Conservation (phyloP, 1,140 invertebrate genomes). For the Drosophila lacteicornis region DNA sequence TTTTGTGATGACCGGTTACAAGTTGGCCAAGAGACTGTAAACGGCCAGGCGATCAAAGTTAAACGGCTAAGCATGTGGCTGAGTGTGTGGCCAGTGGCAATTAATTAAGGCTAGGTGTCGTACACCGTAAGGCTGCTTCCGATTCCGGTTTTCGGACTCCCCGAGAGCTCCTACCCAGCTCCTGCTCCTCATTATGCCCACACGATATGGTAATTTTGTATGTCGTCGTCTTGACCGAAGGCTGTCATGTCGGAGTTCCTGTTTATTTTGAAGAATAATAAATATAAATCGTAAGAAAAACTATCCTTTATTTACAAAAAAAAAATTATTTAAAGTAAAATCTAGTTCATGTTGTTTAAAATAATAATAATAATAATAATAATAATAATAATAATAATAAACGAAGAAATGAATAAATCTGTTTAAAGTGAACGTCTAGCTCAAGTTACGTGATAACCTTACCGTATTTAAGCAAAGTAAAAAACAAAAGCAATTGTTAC, state of each 20-base stretch:
- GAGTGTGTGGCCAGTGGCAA: constrained; percentile 39
- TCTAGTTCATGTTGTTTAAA: background rate
- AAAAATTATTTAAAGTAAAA: background rate
- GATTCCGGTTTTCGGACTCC: constrained; percentile 35
- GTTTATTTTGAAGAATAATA: background rate
- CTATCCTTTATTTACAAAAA: background rate
- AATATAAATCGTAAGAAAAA: background rate
- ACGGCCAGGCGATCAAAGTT: constrained; percentile 39
- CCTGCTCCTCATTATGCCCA: constrained; percentile 17
- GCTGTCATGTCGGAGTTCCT: background rate
- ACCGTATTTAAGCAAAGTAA: constrained; percentile 28
- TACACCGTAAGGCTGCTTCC: constrained; percentile 29
- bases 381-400: too few species aligned
- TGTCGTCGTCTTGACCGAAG: background rate
- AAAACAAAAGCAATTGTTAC: constrained; percentile 36
- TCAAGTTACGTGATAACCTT: constrained; percentile 26
- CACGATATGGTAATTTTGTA: constrained; percentile 21
- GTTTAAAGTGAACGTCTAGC: background rate
- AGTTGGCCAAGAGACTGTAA: constrained; percentile 44
- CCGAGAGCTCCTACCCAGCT: background rate
- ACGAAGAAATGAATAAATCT: background rate
- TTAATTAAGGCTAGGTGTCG: constrained; percentile 54
- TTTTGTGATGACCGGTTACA: constrained; percentile 30
- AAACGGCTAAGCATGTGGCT: constrained; percentile 43
- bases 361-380: too few species aligned